phyloP scores from a whole-genome alignment of 2,888 invertebrate species.

The Ditylenchus weischeri region DNA sequence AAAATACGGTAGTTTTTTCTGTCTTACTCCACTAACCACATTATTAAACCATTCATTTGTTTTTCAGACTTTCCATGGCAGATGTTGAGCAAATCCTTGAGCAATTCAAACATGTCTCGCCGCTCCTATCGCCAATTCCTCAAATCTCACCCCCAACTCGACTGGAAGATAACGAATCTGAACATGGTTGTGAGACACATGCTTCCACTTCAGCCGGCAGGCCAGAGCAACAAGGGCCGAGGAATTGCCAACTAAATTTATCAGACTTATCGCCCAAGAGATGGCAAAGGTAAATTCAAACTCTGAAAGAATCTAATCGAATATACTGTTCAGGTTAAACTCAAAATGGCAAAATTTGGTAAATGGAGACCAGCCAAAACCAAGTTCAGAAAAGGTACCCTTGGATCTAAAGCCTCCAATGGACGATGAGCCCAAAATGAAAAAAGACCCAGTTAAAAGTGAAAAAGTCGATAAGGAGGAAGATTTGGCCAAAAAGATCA shows the following conservation, averaged over 20 bases:
- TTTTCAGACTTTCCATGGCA: constrained; percentile 1
- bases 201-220: not conserved
- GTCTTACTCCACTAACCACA: no score
- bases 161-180: not conserved
- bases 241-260: constrained; percentile 5
- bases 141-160: constrained; percentile 8
- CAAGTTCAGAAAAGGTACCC: no score
- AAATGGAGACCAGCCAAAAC: no score
- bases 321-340: no score
- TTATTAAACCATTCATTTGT: not conserved
- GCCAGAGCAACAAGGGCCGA: not conserved
- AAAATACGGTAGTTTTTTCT: no score
- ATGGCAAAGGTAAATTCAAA: not conserved
- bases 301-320: no score
- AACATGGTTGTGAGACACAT: not conserved
- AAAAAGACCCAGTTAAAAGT: no score
- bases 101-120: constrained; percentile 19
- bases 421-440: no score
- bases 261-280: not conserved
- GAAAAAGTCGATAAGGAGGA: no score
- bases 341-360: no score
- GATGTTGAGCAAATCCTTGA: constrained; percentile 15
- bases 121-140: constrained; percentile 16
- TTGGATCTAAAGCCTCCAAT: no score
- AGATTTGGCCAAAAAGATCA: no score